Evolutionary conservation across 2,113 vertebrate genomes (phyloP), one percentile per base, ranked within the genome.

Genomic region (Pedetes capensis): DNA sequence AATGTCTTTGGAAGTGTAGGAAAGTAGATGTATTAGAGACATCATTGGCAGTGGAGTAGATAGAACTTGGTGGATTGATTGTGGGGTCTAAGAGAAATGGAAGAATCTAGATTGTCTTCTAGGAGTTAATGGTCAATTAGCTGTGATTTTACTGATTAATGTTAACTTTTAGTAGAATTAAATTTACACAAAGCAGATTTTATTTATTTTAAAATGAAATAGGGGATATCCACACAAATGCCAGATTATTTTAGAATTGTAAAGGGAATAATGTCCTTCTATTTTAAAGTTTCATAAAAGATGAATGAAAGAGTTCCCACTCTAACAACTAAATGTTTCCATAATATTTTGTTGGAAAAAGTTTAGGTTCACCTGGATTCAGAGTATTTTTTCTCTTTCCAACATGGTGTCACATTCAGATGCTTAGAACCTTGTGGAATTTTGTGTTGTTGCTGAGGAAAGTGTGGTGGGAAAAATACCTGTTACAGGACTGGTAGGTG

Each of bases 201-300:
- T 55, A 42, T 66, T 6, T 91, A 29, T 61, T 82, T 13, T 78
- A 93, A 94, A 89, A 57, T 39, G 0, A 11, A 80, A 59, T 37
- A 47, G 37, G 4, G 5, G 25, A 8, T 76, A 89, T 37, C 6
- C 51, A 39, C 3, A 59, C n/a, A 82, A 82, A 63, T 78, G 23
- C 1, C 61, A 81, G 80, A 59, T 85, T 72, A 79, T 51, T 69
- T 89, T 57, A 71, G 47, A 75, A 95, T 90, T 84, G 32, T 92
- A 79, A 87, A 82, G 63, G 81, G 55, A 86, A 44, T 88, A 87
- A 89, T 91, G 76, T 55, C 4, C 3, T 78, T 89, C 13, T 37
- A 90, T 85, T 94, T 23, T 78, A 92, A 92, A 89, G 47, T 76
- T 93, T 95, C 12, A 72, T 0, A 16, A 80, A 63, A 29, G 6